phyloP scores from a whole-genome alignment of 2,113 vertebrate species.

The Pachycephala philippinensis region DNA sequence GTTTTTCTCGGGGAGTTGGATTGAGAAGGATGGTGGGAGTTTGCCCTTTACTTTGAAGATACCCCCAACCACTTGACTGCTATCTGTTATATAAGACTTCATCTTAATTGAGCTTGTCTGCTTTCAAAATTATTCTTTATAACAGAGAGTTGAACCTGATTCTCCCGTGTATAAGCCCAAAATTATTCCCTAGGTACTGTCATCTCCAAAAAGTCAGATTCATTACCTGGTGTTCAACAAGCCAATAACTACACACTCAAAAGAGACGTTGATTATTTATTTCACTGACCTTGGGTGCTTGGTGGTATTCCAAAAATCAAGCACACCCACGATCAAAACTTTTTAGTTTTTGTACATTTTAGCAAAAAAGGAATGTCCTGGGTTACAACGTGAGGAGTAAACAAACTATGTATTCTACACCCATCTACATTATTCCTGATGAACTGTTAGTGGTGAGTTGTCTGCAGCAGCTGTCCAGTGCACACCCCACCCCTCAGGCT shows the following conservation, averaged over 20 bases:
- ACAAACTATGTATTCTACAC: not conserved
- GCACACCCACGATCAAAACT: not conserved
- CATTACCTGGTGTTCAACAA: not conserved
- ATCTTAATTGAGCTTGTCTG: not conserved
- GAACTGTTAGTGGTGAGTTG: not conserved
- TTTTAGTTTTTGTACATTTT: not conserved
- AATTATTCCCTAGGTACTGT: not conserved
- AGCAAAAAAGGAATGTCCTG: not conserved
- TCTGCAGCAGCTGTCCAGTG: not conserved
- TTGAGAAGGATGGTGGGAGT: not conserved
- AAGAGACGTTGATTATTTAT: not conserved
- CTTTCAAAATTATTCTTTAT: not conserved
- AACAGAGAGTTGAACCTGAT: not conserved
- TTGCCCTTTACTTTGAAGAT: not conserved
- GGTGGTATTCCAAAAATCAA: not conserved
- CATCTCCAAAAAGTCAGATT: not conserved
- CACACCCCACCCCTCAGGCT: not conserved
- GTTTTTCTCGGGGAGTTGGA: not conserved
- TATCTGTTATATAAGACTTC: not conserved
- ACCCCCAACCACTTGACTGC: not conserved
- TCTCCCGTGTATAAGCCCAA: not conserved
- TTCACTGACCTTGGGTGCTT: not conserved
- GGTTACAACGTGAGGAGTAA: not conserved
- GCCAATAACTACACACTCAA: not conserved
- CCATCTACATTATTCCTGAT: not conserved